Conservation (phyloP, 2,888 invertebrate species). For the Tromatobia lineatoria region DNA sequence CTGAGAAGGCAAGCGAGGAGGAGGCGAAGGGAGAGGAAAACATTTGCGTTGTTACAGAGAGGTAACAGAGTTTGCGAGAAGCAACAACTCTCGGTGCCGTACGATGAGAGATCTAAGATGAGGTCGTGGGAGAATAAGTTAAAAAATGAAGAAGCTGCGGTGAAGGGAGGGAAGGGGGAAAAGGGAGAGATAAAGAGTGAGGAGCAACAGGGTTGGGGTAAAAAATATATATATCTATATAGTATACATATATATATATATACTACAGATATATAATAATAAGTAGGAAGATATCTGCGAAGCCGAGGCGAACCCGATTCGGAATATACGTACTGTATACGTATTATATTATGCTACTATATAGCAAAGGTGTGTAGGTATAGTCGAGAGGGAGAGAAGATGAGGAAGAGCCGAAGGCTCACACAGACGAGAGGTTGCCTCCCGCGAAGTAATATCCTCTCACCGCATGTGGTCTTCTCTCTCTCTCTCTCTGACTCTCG, state of each 20-base stretch:
- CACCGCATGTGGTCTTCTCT: slow-evolving; percentile 80
- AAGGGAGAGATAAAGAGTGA: slow-evolving; percentile 58
- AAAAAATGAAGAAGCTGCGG: slow-evolving; percentile 65
- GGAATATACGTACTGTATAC: slow-evolving; percentile 58
- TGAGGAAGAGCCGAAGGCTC: slow-evolving; percentile 56
- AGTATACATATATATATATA: not conserved
- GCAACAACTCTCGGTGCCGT: slow-evolving; percentile 25
- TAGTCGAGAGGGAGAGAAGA: slow-evolving; percentile 48
- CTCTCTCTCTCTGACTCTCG: slow-evolving; percentile 56
- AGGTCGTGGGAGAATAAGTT: slow-evolving; percentile 65
- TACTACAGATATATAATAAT: slow-evolving; percentile 13
- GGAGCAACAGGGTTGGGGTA: slow-evolving; percentile 35
- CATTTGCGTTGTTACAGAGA: slow-evolving; percentile 22
- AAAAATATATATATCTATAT: slow-evolving; percentile 7
- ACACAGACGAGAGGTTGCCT: slow-evolving; percentile 71
- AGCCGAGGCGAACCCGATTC: slow-evolving; percentile 60
- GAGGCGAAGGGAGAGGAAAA: slow-evolving; percentile 8
- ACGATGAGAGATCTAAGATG: slow-evolving; percentile 61
- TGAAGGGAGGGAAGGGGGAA: slow-evolving; percentile 55
- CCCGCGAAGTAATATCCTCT: slow-evolving; percentile 83
- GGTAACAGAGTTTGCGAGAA: slow-evolving; percentile 51
- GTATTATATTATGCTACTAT: slow-evolving; percentile 60
- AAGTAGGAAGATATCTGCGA: slow-evolving; percentile 59
- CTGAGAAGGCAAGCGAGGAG: slow-evolving; percentile 20
- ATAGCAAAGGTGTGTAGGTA: slow-evolving; percentile 50